phyloP scores from a whole-genome alignment of 2,888 invertebrate species.

The Liopterus haemorrhoidalis region DNA sequence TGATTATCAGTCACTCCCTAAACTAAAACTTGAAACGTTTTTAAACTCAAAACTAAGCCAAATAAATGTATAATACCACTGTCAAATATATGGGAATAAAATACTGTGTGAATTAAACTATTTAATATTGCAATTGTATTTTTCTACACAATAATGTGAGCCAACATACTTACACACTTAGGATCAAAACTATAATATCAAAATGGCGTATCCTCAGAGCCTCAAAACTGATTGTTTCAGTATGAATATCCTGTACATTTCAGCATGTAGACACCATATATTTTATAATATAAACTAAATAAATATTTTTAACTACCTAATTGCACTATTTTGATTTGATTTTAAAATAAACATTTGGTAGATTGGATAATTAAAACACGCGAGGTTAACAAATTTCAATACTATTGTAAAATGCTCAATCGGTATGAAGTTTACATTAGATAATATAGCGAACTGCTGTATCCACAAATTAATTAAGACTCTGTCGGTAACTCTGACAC shows the following conservation, averaged over 20 bases:
- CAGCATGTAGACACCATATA: too few species aligned
- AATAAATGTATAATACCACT: too few species aligned
- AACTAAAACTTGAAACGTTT: too few species aligned
- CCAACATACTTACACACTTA: conserved; percentile 24
- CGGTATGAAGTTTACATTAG: conserved; percentile 9
- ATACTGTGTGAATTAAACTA: too few species aligned
- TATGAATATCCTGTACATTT: too few species aligned
- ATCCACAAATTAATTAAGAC: too few species aligned
- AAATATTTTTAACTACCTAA: conserved; percentile 15
- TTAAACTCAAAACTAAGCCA: too few species aligned
- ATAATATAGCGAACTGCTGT: too few species aligned
- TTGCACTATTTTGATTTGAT: conserved; percentile 12
- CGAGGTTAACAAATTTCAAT: conserved; percentile 23
- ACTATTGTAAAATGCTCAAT: conserved; percentile 20
- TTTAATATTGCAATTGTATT: too few species aligned
- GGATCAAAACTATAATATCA: conserved; percentile 20
- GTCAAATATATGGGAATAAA: too few species aligned
- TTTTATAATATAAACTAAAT: conserved; percentile 15
- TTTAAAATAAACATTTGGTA: conserved; percentile 21
- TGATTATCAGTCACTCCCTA: too few species aligned
- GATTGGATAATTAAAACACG: conserved; percentile 17
- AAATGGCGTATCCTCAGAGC: conserved; percentile 22
- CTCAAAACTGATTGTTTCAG: too few species aligned
- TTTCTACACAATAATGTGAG: conserved; percentile 21
- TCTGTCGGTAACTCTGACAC: conserved; percentile 9